Evolutionary conservation across 2,797 vertebrate genomes (phyloP), one percentile per base, ranked within the genome.

Genomic region (Anolis apletophallus): DNA sequence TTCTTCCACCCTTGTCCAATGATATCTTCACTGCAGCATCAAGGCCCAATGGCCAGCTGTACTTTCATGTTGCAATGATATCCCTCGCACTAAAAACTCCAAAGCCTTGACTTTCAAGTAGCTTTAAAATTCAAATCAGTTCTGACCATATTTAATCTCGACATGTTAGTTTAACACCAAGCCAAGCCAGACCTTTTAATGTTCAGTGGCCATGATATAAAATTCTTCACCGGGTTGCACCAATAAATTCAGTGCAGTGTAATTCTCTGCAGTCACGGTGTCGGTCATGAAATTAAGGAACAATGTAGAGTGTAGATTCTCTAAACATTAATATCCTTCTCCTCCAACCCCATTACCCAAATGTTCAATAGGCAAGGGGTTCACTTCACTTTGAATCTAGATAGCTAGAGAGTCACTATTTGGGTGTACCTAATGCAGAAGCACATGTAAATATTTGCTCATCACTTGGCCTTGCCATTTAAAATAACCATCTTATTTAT

Each of bases 141-240:
- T 94, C 91, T 93, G 94, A 90, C 92, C 92, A 93, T 95, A 96
- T 96, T 97, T 97, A 97, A 96, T 96, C 93, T 90, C 92, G 95
- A 96, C 94, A 94, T 96, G 95, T 96, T 97, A 93, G 93, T 96
- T 96, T 97, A 97, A 96, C 96, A 94, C 92, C 94, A 96, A 94
- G 94, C 95, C 95, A 95, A 92, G 93, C 84, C 92, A 96, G 96
- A 96, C 95, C 95, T 96, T 95, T 96, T 92, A 96, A 96, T 94
- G 95, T 95, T 96, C 96, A 96, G 88, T 94, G 93, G 88, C 93
- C 94, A 88, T 92, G 90, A 94, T 94, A 96, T 95, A 96, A 95
- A 96, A 95, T 95, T 95, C 89, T 94, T 94, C 92, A 87, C 91
- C 1, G 74, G 91, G 92, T 96, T 96, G 91, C 90, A 92, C 92